Evolutionary conservation across 1,140 invertebrate genomes (phyloP).

Genomic region (Calephelis nemesis): DNA sequence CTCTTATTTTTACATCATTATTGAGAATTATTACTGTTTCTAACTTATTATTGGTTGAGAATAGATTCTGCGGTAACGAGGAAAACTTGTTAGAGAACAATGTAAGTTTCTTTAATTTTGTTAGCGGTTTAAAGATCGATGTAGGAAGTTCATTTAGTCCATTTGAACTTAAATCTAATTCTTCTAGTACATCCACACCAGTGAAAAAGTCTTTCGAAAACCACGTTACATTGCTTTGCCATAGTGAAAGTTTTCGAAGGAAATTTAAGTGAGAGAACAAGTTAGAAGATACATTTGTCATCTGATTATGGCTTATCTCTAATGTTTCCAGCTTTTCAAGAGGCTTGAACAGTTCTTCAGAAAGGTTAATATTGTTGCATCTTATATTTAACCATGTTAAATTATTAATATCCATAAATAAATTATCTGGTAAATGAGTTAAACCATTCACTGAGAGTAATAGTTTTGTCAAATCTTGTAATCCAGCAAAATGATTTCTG

Average conservation of each 20-base stretch:
- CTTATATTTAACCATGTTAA: constrained; percentile 81
- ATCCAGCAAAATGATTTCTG: constrained; percentile 76
- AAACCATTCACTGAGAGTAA: constrained; percentile 75
- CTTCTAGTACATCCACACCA: constrained; percentile 78
- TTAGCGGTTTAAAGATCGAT: constrained; percentile 80
- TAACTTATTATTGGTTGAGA: constrained; percentile 77
- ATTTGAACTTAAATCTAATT: constrained; percentile 82
- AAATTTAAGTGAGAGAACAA: constrained; percentile 81
- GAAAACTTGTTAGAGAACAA: constrained; percentile 82
- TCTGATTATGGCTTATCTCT: constrained; percentile 82
- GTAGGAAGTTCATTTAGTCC: constrained; percentile 79
- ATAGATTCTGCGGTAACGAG: constrained; percentile 80
- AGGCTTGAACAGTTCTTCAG: constrained; percentile 78
- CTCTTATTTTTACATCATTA: constrained; percentile 78
- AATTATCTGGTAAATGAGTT: constrained; percentile 78
- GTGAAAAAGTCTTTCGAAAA: constrained; percentile 81
- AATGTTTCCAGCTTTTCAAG: constrained; percentile 80
- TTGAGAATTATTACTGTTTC: constrained; percentile 78
- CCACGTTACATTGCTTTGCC: constrained; percentile 82
- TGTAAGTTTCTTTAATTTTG: constrained; percentile 80
- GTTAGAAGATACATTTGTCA: constrained; percentile 79
- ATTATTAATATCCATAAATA: constrained; percentile 80
- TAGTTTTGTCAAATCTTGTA: constrained; percentile 73
- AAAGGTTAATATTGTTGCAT: constrained; percentile 81
- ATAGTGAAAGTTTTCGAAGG: constrained; percentile 81